Base-by-base conservation (phyloP, 2,113 vertebrate species). In the Eidolon helvum region DNA sequence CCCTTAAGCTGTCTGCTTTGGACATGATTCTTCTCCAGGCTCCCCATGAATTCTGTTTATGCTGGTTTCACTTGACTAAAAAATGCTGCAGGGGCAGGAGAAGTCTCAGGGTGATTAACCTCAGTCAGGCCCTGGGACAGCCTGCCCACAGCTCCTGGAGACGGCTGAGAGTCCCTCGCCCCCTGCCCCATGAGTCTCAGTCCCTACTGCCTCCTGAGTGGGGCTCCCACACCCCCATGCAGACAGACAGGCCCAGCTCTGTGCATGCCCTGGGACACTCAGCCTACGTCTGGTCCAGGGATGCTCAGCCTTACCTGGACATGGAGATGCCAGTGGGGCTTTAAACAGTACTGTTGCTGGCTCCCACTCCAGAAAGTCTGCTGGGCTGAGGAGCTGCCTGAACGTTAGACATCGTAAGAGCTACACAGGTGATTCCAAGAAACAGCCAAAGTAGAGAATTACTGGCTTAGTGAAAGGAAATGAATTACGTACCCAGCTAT, bases 401-500 rank as follows among this genome's bases (percentile, higher is more conserved):
- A 11, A 28, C 45, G 63, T 50, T 22, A 43, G 66, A 35, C 59
- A 10, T 71, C 82, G n/a, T 87, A 68, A 71, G 55, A 90, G 66
- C 38, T 75, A 55, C 24, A 55, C 21, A 50, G 22, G 50, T n/a
- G 40, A 86, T 68, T 50, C 24, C 18, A 63, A 93, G 83, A 57
- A 69, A 77, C 0, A 77, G 19, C 26, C 38, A 14, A 82, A 90
- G 59, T 35, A 55, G 22, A 72, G 55, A 80, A 50, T 65, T 33
- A 14, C n/a, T 84, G 38, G 53, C 38, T 86, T 28, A 79, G 3
- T 55, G 94, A 84, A 78, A 83, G 66, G 26, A 92, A 80, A 85
- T 48, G 35, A 2, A 45, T 40, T 19, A 18, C 2, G 24, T 10
- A 18, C 38, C 57, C 19, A 87, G 80, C n/a, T 69, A 14, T 1